Evolutionary conservation across 2,888 invertebrate species (phyloP), one percentile per base, ranked within the genome.

Genomic region (Pammene fasciana): DNA sequence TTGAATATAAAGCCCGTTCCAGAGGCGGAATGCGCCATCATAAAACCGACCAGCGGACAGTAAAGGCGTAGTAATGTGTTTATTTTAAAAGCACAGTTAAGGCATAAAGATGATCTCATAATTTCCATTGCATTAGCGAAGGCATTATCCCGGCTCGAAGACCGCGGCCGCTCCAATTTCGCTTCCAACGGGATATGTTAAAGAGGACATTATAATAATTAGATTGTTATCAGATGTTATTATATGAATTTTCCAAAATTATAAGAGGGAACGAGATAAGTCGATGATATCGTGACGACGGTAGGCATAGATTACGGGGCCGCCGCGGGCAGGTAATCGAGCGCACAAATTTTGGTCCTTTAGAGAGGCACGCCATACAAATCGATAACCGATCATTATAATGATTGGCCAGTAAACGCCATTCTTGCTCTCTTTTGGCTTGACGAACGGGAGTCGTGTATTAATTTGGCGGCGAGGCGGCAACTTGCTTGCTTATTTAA

Each of bases 191-290:
- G 88, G 86, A 89, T 90, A 92, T 91, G 89, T 89, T 92, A 91
- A 92, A 89, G 84, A 91, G 91, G 87, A 89, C 89, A 91, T 92
- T 92, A 92, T 90, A 89, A 92, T 90, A 91, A 91, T 92, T 89
- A 90, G 90, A 91, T 90, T 88, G 90, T 90, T 91, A 91, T 91
- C 90, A 89, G 89, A 90, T 86, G 82, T 90, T 91, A 91, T 92
- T 90, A 90, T 90, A 90, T 85, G 89, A 89, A 91, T 90, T 92
- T 90, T 82, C 84, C 83, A 86, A 90, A 91, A 92, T 90, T 90
- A 90, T 90, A 90, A 90, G 84, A 87, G 84, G 78, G 82, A 83
- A 80, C 86, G 86, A 87, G 90, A 90, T 89, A 88, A 87, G 86
- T 87, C 85, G 86, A 78, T 82, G 85, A 86, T 89, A 90, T 90